A percentile compares a stretch with the other conserved stretches of the same genome.
Conservation (phyloP, 2,888 invertebrate genomes). For the Molanna angustata region DNA sequence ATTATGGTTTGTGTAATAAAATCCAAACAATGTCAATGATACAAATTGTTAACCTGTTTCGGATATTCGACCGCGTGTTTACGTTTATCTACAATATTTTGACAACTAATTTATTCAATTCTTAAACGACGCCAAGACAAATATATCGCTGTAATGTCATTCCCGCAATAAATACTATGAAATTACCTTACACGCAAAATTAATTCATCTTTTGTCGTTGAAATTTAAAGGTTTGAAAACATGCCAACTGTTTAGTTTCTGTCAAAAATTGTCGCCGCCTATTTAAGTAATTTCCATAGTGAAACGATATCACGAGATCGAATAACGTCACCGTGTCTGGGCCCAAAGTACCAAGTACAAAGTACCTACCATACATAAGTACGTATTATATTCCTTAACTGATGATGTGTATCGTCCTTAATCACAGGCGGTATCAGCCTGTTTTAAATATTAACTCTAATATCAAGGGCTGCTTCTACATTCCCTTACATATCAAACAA, state of each 20-base stretch:
- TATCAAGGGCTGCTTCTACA: background rate
- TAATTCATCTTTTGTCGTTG: conserved; percentile 28
- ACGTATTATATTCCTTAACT: conserved; percentile 16
- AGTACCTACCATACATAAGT: too few relatives aligned
- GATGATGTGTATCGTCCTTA: conserved; percentile 28
- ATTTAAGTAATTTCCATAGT: conserved; percentile 10
- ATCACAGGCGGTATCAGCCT: conserved; percentile 25
- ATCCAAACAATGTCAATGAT: too few relatives aligned
- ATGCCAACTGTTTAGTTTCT: conserved; percentile 29
- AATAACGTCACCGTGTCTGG: conserved; percentile 14
- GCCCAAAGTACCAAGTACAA: too few relatives aligned
- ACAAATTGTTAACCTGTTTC: too few relatives aligned
- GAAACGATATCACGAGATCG: conserved; percentile 19
- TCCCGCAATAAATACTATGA: conserved; percentile 9
- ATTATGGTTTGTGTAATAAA: too few relatives aligned
- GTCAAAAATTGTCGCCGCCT: conserved; percentile 18
- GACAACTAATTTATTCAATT: too few relatives aligned
- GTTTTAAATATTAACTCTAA: background rate
- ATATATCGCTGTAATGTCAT: too few relatives aligned
- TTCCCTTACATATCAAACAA: too few relatives aligned
- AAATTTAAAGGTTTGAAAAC: conserved; percentile 29
- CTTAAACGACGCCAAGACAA: too few relatives aligned
- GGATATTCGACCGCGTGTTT: too few relatives aligned
- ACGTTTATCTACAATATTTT: too few relatives aligned
- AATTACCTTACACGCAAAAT: conserved; percentile 25